Evolutionary conservation across 2,113 vertebrate species (phyloP), one percentile per base, ranked within the genome.

Genomic region (Tiliqua scincoides): DNA sequence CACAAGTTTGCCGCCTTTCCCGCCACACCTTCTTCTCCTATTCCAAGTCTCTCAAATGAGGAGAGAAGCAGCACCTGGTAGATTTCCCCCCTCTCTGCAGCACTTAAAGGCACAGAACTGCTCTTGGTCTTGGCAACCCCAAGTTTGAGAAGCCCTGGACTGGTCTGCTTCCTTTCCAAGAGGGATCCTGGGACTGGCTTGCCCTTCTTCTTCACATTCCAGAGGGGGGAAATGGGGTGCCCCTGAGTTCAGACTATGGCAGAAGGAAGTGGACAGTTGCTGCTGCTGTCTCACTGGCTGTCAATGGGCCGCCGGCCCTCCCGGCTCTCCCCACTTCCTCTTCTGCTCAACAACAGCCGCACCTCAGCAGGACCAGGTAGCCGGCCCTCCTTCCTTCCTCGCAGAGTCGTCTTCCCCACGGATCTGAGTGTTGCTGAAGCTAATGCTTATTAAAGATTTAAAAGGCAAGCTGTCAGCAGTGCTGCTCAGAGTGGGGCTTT

Each of bases 371-470:
- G 82, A 20, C 21, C 62, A 7, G 32, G n/a, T 17, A 0, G 0
- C 32, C 0, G 63, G 1, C 2, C 30, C 6, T 14, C 76, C 43
- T 48, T 48, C 43, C 30, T 7, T 10, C 76, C 65, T 0, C 83
- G 86, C 20, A 6, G 2, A 1, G 87, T 88, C 30, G 87, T n/a
- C 21, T 35, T 61, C 0, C 27, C 87, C 73, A 82, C 79, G 73
- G 71, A 71, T 40, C 54, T 48, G 65, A 14, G 25, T 27, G 85
- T 1, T 21, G 76, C 90, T 20, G 27, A 15, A 79, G 89, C 76
- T 12, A 1, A 74, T 2, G 79, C 89, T 93, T 57, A 91, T 88
- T 77, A 89, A 91, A 92, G 93, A 78, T 92, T 94, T 91, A 95
- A 78, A 85, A 88, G 82, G 70, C 92, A 93, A 93, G 91, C 93